A percentile compares a stretch with the other conserved stretches of the same genome.
These are phyloP conservation scores for Taeniopygia guttata DNA, from an alignment of 2,797 vertebrate species.

Conservation along the genomic window DNA sequence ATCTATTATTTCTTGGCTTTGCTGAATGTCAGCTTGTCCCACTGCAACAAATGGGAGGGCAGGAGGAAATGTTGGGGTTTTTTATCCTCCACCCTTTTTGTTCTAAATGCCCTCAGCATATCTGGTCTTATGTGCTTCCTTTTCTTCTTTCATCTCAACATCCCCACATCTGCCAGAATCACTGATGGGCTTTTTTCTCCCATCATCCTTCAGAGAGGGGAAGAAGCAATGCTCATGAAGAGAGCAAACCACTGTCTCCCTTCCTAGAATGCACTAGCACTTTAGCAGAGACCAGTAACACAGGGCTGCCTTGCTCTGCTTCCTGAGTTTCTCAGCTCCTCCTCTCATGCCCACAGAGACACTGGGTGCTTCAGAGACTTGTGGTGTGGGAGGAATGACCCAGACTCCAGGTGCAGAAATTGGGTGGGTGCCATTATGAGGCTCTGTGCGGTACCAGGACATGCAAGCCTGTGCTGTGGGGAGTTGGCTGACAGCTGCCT, in stretches of 20 bases:
- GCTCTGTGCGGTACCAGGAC: background rate
- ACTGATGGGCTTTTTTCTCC: background rate
- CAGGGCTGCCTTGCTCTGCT: background rate
- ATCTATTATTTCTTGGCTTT: background rate
- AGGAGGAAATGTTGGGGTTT: background rate
- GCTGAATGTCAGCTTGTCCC: background rate
- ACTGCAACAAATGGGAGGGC: background rate
- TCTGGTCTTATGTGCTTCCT: background rate
- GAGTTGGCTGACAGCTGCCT: background rate
- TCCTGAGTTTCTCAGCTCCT: background rate
- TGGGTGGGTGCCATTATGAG: background rate
- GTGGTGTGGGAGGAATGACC: accelerated
- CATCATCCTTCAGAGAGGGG: background rate
- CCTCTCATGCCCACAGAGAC: background rate
- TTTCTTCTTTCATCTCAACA: background rate
- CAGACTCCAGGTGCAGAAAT: background rate
- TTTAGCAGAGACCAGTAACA: accelerated
- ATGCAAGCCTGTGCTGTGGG: accelerated
- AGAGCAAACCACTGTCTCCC: background rate
- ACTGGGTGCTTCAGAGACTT: background rate
- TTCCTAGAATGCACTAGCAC: accelerated
- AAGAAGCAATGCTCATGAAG: accelerated
- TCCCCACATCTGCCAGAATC: background rate
- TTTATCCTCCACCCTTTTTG: background rate
- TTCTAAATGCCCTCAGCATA: background rate